phyloP scores from a whole-genome alignment of 2,888 invertebrate species.

The Eupeodes luniger region DNA sequence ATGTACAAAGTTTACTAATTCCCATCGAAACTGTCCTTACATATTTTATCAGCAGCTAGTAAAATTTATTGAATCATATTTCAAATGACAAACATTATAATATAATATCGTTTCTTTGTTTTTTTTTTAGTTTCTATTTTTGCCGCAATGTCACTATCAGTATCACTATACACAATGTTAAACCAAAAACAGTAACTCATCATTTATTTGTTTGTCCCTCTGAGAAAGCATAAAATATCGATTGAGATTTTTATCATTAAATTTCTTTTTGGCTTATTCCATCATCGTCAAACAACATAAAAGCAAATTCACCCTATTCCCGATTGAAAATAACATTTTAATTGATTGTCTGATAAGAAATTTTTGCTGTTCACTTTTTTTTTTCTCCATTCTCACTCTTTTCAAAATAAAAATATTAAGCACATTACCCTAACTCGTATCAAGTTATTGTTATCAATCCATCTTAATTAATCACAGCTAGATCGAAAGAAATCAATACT shows the following conservation, averaged over 20 bases:
- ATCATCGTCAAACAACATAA: slow-evolving; percentile 50
- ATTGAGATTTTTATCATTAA: slow-evolving; percentile 69
- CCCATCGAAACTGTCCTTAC: no score
- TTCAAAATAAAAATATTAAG: slow-evolving; percentile 45
- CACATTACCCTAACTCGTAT: slow-evolving; percentile 62
- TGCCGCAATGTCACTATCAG: neutral
- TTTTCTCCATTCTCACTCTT: neutral
- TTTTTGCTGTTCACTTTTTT: slow-evolving; percentile 24
- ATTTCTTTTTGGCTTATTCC: slow-evolving; percentile 29
- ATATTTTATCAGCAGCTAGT: neutral
- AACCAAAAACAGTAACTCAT: neutral
- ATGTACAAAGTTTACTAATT: no score
- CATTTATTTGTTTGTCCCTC: neutral
- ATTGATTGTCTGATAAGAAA: slow-evolving; percentile 65
- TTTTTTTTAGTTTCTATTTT: neutral
- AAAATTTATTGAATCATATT: neutral
- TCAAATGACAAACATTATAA: neutral
- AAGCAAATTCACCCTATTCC: slow-evolving; percentile 65
- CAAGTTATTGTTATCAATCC: slow-evolving; percentile 81
- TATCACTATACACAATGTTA: neutral
- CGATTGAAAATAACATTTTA: slow-evolving; percentile 49
- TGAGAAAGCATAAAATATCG: slow-evolving; percentile 35
- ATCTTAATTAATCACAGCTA: slow-evolving; percentile 83
- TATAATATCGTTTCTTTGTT: neutral
- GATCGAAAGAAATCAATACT: slow-evolving; percentile 73